Percentiles rank a stretch among this genome's conserved stretches.
Conservation (phyloP, 1,140 invertebrate species). For the Eubasilissa regina region DNA sequence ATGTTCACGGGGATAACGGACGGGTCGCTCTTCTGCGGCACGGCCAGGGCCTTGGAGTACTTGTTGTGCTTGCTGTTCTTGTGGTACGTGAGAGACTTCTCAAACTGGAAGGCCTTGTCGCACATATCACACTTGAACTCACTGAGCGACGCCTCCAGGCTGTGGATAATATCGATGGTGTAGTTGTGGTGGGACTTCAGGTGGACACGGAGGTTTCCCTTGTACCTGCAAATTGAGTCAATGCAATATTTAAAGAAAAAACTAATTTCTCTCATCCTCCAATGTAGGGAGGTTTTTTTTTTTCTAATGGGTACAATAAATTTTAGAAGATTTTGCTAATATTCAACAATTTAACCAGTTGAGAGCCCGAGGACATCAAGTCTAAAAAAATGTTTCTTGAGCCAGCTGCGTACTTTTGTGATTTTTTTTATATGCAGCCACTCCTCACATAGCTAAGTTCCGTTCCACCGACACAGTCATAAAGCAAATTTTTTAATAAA, state of each 20-base stretch:
- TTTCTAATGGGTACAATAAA: too few relatives aligned
- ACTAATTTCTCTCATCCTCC: too few relatives aligned
- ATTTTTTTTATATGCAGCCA: too few relatives aligned
- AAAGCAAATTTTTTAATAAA: too few relatives aligned
- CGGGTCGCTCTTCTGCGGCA: conserved; percentile 46
- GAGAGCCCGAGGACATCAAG: background rate
- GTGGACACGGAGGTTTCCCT: conserved; percentile 27
- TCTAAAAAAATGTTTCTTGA: too few relatives aligned
- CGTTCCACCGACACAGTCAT: too few relatives aligned
- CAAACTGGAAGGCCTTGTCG: conserved; percentile 67
- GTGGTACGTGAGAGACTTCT: conserved; percentile 65
- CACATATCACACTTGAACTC: conserved; percentile 65
- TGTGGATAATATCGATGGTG: background rate
- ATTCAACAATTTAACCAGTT: background rate
- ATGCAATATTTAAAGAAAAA: too few relatives aligned
- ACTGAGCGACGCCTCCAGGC: conserved; percentile 12
- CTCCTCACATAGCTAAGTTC: too few relatives aligned
- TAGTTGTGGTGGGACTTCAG: conserved; percentile 32
- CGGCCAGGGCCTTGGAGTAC: background rate
- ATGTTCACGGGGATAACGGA: conserved; percentile 58
- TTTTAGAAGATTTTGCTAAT: background rate
- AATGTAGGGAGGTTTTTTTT: too few relatives aligned
- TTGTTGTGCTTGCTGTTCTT: conserved; percentile 60
- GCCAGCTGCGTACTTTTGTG: too few relatives aligned
- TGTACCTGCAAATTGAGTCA: conserved; percentile 24